These are phyloP conservation scores for Furcula furcula DNA, from an alignment of 2,888 invertebrate species.

Conservation along the genomic window DNA sequence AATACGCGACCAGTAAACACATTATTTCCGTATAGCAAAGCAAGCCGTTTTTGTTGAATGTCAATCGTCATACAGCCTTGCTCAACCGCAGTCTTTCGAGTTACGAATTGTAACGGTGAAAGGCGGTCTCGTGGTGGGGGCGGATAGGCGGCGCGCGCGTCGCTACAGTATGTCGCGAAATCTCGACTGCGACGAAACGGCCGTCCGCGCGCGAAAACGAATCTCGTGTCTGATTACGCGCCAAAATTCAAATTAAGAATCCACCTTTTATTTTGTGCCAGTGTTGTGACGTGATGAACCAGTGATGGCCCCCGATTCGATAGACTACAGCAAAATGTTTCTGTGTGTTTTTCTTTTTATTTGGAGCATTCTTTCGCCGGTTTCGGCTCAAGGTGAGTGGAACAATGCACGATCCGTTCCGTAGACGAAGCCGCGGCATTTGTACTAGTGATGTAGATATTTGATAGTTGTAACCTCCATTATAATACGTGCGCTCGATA, in stretches of 20 bases:
- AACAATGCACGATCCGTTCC: slow-evolving; percentile 52
- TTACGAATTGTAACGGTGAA: slow-evolving; percentile 71
- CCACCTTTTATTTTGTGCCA: slow-evolving; percentile 22
- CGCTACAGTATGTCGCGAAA: slow-evolving; percentile 48
- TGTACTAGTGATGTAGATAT: slow-evolving; percentile 17
- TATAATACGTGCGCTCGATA: no score
- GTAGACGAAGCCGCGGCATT: slow-evolving; percentile 28
- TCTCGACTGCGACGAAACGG: slow-evolving; percentile 23
- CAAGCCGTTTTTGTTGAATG: slow-evolving; percentile 71
- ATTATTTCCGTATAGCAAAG: slow-evolving; percentile 61
- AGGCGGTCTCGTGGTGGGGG: slow-evolving; percentile 55
- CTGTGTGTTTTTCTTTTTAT: slow-evolving; percentile 63
- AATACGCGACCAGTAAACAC: slow-evolving; percentile 31
- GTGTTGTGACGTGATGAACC: slow-evolving; percentile 56
- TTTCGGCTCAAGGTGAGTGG: slow-evolving; percentile 72
- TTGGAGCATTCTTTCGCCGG: slow-evolving; percentile 70
- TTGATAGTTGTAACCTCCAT: slow-evolving; percentile 27
- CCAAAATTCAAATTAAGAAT: slow-evolving; percentile 39
- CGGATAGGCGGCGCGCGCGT: slow-evolving; percentile 30
- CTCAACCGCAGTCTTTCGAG: slow-evolving; percentile 69
- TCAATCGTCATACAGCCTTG: slow-evolving; percentile 78
- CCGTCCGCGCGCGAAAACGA: slow-evolving; percentile 26
- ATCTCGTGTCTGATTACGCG: slow-evolving; percentile 61
- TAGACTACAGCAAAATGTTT: slow-evolving; percentile 66
- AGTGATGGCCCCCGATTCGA: slow-evolving; percentile 46